These are phyloP conservation scores for Amblyopsis rosae DNA, from an alignment of 2,113 vertebrate genomes.

Conservation along the genomic window DNA sequence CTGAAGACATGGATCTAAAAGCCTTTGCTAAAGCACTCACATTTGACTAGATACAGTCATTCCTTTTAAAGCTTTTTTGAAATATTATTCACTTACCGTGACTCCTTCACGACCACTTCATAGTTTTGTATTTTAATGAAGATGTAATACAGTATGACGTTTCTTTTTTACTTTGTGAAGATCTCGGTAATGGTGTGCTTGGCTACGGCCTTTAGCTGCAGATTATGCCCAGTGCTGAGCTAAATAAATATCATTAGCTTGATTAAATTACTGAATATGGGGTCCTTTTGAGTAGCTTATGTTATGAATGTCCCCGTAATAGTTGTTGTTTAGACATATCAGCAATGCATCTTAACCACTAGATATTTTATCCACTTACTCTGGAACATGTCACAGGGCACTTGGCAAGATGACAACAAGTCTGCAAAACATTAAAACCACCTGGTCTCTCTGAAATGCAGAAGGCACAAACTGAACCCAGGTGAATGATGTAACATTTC, in stretches of 20 bases:
- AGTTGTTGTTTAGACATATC: conserved; percentile 40
- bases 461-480: conserved; percentile 18
- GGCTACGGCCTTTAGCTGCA: conserved; percentile 48
- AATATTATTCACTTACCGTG: conserved; percentile 60
- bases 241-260: conserved; percentile 38
- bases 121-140: conserved; percentile 46
- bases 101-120: conserved; percentile 64
- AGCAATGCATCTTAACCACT: conserved; percentile 24
- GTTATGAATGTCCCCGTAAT: conserved; percentile 46
- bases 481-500: conserved; percentile 25
- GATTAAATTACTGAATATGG: conserved; percentile 46
- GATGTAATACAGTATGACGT: conserved; percentile 49
- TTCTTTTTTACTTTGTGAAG: conserved; percentile 29
- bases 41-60: conserved; percentile 59
- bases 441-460: conserved; percentile 27
- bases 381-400: conserved; percentile 27
- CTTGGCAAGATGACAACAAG: conserved; percentile 31
- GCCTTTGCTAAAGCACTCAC: conserved; percentile 59
- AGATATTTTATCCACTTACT: conserved; percentile 48
- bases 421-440: conserved; percentile 33
- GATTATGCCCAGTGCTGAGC: conserved; percentile 34
- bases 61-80: conserved; percentile 57
- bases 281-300: conserved; percentile 46
- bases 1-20: conserved; percentile 44
- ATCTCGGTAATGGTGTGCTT: conserved; percentile 60